Conservation (phyloP, 2,797 vertebrate species). For the Chelonia mydas region DNA sequence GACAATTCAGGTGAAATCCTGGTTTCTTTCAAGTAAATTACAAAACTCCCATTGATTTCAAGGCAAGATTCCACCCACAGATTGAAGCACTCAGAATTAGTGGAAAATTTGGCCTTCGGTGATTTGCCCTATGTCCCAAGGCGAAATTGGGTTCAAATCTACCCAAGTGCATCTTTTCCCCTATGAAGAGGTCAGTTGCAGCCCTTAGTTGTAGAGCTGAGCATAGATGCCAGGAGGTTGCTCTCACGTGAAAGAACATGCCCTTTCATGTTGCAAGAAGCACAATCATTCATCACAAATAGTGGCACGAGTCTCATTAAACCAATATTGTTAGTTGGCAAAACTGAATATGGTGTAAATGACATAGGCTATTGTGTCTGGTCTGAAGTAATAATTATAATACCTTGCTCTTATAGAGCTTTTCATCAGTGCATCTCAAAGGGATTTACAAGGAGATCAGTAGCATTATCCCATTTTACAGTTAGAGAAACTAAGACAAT, state of each 20-base stretch:
- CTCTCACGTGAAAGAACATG: not conserved
- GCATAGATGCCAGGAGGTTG: rapidly evolving
- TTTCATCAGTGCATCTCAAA: not conserved
- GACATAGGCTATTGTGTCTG: not conserved
- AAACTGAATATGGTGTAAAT: rapidly evolving
- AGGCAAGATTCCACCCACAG: not conserved
- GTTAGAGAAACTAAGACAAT: not conserved
- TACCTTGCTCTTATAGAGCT: not conserved
- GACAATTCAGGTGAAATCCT: not conserved
- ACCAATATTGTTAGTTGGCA: not conserved
- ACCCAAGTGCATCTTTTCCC: not conserved
- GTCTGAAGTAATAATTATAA: not conserved
- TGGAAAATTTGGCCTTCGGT: not conserved
- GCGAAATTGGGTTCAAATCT: rapidly evolving
- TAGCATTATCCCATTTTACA: not conserved
- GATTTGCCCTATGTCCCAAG: not conserved
- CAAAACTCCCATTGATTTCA: not conserved
- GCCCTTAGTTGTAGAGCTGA: not conserved
- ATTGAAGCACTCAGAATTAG: not conserved
- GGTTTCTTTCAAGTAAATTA: not conserved
- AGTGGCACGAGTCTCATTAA: rapidly evolving
- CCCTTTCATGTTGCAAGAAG: rapidly evolving
- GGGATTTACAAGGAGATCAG: not conserved
- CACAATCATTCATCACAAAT: rapidly evolving
- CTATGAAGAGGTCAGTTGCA: not conserved